Evolutionary conservation across 2,113 vertebrate species (phyloP).

Genomic region (Hippopotamus amphibius): DNA sequence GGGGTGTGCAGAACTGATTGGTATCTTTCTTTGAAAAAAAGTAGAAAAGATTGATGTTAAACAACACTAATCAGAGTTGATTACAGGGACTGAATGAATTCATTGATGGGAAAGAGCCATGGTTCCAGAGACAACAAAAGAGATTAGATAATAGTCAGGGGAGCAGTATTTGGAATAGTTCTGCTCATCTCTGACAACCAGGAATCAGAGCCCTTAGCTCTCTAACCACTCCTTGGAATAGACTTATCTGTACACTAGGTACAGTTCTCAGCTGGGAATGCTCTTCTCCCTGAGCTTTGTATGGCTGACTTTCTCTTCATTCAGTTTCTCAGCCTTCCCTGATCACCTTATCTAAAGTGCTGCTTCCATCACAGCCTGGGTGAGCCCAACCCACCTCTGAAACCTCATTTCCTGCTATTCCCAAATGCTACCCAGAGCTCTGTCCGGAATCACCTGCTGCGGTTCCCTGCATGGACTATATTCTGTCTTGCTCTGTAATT

Average conservation of each 20-base stretch:
- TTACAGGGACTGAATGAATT: conserved; percentile 81
- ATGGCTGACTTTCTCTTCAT: background rate
- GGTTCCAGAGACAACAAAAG: conserved; percentile 78
- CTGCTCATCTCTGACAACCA: conserved; percentile 69
- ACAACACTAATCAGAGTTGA: conserved; percentile 82
- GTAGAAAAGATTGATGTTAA: conserved; percentile 80
- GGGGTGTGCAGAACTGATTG: conserved; percentile 79
- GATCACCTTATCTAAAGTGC: background rate
- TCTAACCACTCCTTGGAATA: conserved; percentile 46
- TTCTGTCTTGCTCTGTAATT: background rate
- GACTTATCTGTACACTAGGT: background rate
- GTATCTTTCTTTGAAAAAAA: conserved; percentile 83
- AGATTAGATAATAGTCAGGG: conserved; percentile 73
- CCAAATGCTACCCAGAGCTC: background rate
- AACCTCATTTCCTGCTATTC: background rate
- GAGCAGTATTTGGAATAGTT: conserved; percentile 63
- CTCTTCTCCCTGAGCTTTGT: background rate
- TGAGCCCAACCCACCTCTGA: background rate
- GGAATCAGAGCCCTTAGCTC: conserved; percentile 34
- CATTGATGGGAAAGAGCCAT: conserved; percentile 77
- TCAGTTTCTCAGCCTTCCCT: background rate
- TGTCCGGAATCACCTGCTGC: background rate
- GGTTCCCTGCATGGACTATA: background rate
- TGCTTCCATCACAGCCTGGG: background rate
- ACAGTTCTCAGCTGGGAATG: background rate